A percentile compares a stretch with the other conserved stretches of the same genome.
These are phyloP conservation scores for Eupeodes corollae DNA, from an alignment of 1,140 invertebrate species.

Conservation along the genomic window DNA sequence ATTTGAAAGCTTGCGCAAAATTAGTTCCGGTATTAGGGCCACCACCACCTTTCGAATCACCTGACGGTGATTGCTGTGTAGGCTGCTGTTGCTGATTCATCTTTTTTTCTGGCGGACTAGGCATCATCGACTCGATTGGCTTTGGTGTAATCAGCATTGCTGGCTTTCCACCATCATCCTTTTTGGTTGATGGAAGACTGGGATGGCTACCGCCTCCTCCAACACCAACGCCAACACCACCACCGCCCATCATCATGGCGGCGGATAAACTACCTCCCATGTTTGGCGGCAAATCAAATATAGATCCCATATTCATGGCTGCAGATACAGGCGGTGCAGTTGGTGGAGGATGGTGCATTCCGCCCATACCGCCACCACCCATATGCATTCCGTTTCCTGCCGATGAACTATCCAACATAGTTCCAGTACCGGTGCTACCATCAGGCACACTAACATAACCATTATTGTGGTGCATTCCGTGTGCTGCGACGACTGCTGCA, in stretches of 20 bases:
- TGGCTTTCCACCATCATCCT: slow-evolving; percentile 37
- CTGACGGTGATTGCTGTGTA: slow-evolving; percentile 32
- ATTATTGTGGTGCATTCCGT: slow-evolving; percentile 11
- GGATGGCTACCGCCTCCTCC: neutral
- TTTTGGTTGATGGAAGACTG: neutral
- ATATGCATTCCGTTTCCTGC: slow-evolving; percentile 9
- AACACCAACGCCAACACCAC: slow-evolving; percentile 1
- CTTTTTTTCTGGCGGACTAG: slow-evolving; percentile 42
- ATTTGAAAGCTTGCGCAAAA: slow-evolving; percentile 54
- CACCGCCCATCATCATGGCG: slow-evolving; percentile 11
- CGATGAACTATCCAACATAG: slow-evolving; percentile 5
- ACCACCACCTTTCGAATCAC: slow-evolving; percentile 7
- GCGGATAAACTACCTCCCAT: slow-evolving; percentile 5
- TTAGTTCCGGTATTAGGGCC: slow-evolving; percentile 29
- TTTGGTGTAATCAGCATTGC: slow-evolving; percentile 46
- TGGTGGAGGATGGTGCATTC: neutral
- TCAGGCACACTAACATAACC: slow-evolving; percentile 11
- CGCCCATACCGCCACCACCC: slow-evolving; percentile 7
- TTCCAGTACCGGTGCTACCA: slow-evolving; percentile 8
- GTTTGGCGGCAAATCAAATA: slow-evolving; percentile 9
- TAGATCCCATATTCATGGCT: neutral
- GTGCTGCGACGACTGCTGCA: slow-evolving; percentile 10
- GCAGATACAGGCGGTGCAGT: neutral
- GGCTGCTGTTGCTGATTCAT: slow-evolving; percentile 12
- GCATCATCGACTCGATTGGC: slow-evolving; percentile 50